Evolutionary conservation across 92 coral and sea anemone species (phyloP).

Genomic region (Parazoanthus atlanticus): DNA sequence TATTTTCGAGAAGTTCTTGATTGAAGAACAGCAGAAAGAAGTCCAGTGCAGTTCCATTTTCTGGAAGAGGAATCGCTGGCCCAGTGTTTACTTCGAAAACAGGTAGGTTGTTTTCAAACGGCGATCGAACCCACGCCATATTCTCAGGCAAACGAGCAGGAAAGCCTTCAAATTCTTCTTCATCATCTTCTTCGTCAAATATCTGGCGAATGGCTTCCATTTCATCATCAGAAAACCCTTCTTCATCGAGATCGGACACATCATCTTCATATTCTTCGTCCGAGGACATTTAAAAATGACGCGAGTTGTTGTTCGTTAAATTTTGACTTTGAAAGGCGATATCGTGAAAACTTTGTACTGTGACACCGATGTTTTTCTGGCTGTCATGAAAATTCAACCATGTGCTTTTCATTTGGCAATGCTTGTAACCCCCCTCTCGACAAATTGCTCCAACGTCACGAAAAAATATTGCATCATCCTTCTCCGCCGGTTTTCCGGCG

Average conservation of each 20-base stretch:
- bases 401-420: background rate
- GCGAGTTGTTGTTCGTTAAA: background rate
- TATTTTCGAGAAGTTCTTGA: conserved; percentile 18
- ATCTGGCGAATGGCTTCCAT: conserved; percentile 31
- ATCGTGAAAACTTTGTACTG: background rate
- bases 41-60: conserved; percentile 46
- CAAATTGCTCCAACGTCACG: background rate
- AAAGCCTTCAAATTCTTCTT: conserved; percentile 46
- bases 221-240: conserved; percentile 31
- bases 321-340: background rate
- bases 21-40: conserved; percentile 1
- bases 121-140: conserved; percentile 33
- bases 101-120: conserved; percentile 24
- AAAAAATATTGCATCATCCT: background rate
- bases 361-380: background rate
- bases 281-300: conserved; percentile 2
- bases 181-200: conserved; percentile 41
- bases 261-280: background rate
- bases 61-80: conserved; percentile 38
- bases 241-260: background rate
- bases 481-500: background rate
- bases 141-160: background rate
- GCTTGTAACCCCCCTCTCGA: background rate
- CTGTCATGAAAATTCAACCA: background rate
- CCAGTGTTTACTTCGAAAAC: conserved; percentile 40